Evolutionary conservation across 2,797 vertebrate species (phyloP), one percentile per base, ranked within the genome.

Genomic region (Karalla daura): DNA sequence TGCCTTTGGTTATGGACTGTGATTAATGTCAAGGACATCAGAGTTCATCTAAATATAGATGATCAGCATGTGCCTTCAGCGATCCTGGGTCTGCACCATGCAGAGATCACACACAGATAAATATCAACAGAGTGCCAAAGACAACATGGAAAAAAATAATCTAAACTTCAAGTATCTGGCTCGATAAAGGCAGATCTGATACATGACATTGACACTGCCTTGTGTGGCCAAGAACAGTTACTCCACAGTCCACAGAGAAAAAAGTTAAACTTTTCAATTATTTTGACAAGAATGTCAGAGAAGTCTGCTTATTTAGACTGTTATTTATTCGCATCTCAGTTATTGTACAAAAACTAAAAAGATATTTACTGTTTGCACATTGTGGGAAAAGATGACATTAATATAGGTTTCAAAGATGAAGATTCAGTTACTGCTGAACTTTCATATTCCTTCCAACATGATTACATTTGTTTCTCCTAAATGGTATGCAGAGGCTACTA

Each of bases 11-110:
- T 91, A 90, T 90, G 71, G 80, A 75, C 69, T 51, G 67, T 82
- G 84, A 88, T 89, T 86, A 80, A 87, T 90, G 85, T 87, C 87
- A 92, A 93, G 90, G 91, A 91, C 90, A 75, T 77, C 45, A 52
- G 76, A 72, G 84, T 87, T 86, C 63, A 74, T 89, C 83, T 88
- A 87, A 90, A 90, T 87, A 86, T 83, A 89, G 80, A 68, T 58
- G 76, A 76, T 85, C 52, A 62, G 59, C 69, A 73, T 68, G 65
- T 70, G 66, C 77, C 69, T 45, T 51, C 66, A 74, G 73, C 35
- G 10, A 43, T 71, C 86, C 82, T 74, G 83, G 85, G 69, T 65
- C 30, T 30, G 78, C 72, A 64, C 40, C 76, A 62, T 28, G 54
- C 74, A 58, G 49, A 80, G 65, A 78, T 71, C 56, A 59, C 55